Base-by-base conservation (phyloP, 2,888 invertebrate species). In the Leucoma salicis region DNA sequence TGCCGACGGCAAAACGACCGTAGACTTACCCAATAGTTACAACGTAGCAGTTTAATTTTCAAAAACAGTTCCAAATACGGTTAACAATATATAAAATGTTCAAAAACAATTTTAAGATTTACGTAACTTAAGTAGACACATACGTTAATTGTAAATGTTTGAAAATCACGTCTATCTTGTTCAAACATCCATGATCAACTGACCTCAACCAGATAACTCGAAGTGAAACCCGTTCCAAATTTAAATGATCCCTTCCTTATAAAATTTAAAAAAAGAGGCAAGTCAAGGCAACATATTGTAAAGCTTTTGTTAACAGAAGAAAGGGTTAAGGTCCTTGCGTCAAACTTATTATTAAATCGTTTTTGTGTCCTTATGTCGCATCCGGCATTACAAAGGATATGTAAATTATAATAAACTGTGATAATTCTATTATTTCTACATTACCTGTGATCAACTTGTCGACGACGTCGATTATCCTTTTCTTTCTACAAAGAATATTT, bases 321-420 rank as follows among this genome's bases (percentile, higher is more conserved):
- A 87, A 84, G 86, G 88, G 87, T 85, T 84, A 83, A 83, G 78
- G 81, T 81, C 79, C 76, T 71, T 57, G 71, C 77, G 77, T 78
- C 79, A 77, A 83, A 84, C 79, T 81, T 87, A 80, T 85, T 87
- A 88, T 89, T 88, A 88, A 85, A 87, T 81, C 84, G 83, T 89
- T 88, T 88, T 87, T 87, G 84, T 86, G 86, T 87, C 86, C 86
- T 82, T 76, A 72, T 79, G 80, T 74, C 74, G 75, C 74, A 83
- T 89, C 88, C 88, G 86, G 87, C 78, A 58, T 72, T 70, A 79
- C 78, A 82, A 66, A 78, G 83, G 78, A 86, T 82, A 87, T 86
- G 78, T 85, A 87, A 87, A 88, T 88, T 82, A 85, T 77, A 71
- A 80, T 83, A 85, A 87, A 86, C 86, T 79, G 77, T 84, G 83